phyloP scores from a whole-genome alignment of 1,140 invertebrate species.

The Ylistrum balloti region DNA sequence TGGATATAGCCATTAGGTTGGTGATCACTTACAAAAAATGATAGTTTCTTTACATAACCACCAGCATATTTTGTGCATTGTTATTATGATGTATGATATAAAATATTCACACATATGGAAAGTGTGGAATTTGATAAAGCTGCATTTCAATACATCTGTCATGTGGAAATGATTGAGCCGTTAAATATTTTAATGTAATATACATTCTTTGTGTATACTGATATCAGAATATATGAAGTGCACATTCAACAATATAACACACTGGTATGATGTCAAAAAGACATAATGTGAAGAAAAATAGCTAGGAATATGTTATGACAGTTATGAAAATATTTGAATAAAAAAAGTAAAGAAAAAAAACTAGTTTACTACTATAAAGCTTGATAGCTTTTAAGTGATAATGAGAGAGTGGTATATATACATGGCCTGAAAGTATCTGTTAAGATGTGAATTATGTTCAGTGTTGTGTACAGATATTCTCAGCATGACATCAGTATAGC shows the following conservation, averaged over 20 bases:
- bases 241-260: background rate
- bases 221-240: background rate
- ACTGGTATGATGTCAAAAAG: background rate
- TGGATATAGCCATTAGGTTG: background rate
- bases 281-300: background rate
- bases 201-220: slow-evolving; percentile 11
- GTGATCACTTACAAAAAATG: background rate
- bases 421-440: background rate
- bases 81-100: background rate
- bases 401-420: background rate
- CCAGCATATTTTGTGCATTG: background rate
- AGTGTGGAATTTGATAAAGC: background rate
- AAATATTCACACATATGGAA: background rate
- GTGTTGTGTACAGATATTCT: background rate
- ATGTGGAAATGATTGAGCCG: background rate
- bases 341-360: too few species aligned
- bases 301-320: background rate
- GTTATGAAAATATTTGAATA: too few species aligned
- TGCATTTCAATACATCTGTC: background rate
- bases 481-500: background rate
- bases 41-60: background rate
- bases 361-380: too few species aligned
- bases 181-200: background rate
- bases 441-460: background rate
- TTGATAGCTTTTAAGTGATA: too few species aligned